Percentiles rank a stretch among this genome's conserved stretches.
Conservation (phyloP, 2,888 invertebrate species). For the Rhodophaea formosa region DNA sequence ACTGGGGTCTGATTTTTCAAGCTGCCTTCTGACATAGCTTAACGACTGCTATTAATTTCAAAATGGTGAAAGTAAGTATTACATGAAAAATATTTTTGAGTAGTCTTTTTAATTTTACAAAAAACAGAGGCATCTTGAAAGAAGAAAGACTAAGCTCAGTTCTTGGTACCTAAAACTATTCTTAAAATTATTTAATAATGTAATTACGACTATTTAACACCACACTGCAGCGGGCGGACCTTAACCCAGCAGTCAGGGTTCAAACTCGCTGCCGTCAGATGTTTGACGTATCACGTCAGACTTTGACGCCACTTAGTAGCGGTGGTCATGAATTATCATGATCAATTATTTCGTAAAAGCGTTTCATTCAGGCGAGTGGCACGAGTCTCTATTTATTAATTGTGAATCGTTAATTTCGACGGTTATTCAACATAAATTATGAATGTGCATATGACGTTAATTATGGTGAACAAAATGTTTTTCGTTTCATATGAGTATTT, state of each 20-base stretch:
- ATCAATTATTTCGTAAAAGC: background rate
- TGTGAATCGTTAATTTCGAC: background rate
- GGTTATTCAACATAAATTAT: background rate
- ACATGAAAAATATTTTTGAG: too few relatives aligned
- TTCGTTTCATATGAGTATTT: too few relatives aligned
- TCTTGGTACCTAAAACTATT: too few relatives aligned
- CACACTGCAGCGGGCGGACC: background rate
- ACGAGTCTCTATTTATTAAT: background rate
- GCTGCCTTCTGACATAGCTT: too few relatives aligned
- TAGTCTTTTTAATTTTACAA: too few relatives aligned
- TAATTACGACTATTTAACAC: background rate
- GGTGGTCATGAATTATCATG: background rate
- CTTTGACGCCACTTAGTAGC: background rate
- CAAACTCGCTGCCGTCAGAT: background rate
- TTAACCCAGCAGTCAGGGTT: background rate
- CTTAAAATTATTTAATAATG: too few relatives aligned
- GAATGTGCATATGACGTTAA: background rate
- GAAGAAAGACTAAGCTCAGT: too few relatives aligned
- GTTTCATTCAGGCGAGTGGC: background rate
- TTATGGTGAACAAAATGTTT: too few relatives aligned
- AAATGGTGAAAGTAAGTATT: too few relatives aligned
- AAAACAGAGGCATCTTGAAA: too few relatives aligned
- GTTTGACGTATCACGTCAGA: background rate
- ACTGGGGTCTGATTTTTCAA: too few relatives aligned
- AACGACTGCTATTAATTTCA: too few relatives aligned